A percentile compares a stretch with the other conserved stretches of the same genome.
Conservation (phyloP, 2,888 invertebrate species). For the Sphaeridia pumilis region DNA sequence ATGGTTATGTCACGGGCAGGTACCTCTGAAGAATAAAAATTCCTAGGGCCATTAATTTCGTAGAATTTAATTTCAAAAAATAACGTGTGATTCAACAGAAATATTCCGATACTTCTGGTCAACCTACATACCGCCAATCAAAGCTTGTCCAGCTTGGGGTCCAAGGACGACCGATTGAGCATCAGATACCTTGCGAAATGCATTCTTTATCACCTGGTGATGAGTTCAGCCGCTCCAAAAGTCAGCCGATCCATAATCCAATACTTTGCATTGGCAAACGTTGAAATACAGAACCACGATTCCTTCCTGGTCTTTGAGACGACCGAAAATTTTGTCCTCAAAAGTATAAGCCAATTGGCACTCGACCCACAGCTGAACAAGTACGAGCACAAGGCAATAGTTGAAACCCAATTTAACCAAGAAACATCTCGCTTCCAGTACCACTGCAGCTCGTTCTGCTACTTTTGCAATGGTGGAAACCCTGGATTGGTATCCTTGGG, state of each 20-base stretch:
- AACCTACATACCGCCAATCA: no score
- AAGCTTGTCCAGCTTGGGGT: no score
- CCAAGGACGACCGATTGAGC: no score
- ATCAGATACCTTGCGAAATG: constrained; percentile 23
- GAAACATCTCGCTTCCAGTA: not conserved
- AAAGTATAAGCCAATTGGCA: no score
- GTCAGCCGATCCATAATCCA: not conserved
- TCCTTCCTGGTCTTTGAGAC: constrained; percentile 12
- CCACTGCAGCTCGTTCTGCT: constrained; percentile 17
- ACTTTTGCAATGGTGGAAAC: constrained; percentile 22
- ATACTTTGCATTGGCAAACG: constrained; percentile 11
- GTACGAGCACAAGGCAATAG: constrained; percentile 22
- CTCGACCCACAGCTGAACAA: constrained; percentile 18
- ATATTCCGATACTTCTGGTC: no score
- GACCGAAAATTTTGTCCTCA: not conserved
- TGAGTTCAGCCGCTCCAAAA: not conserved
- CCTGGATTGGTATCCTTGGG: constrained; percentile 5
- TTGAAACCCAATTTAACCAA: not conserved
- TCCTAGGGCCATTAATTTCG: no score
- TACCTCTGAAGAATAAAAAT: no score
- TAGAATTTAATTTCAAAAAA: no score
- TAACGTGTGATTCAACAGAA: no score
- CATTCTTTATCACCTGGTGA: constrained; percentile 17
- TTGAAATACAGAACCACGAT: constrained; percentile 8
- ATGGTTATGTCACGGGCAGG: no score